Percentiles rank a stretch among this genome's conserved stretches.
These are phyloP conservation scores for Bellardia bayeri DNA, from an alignment of 2,888 invertebrate genomes.

Conservation along the genomic window DNA sequence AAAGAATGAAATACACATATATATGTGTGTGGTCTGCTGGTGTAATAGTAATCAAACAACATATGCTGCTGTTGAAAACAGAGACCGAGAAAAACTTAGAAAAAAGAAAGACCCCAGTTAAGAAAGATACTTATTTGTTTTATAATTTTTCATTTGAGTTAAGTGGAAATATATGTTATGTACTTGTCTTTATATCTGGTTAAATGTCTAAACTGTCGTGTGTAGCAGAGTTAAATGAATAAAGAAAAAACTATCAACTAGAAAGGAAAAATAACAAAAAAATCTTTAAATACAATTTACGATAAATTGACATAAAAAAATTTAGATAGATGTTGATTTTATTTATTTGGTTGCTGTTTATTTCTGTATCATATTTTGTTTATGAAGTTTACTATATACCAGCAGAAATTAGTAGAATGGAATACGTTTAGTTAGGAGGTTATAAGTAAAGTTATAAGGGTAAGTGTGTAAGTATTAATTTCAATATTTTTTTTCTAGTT, in stretches of 20 bases:
- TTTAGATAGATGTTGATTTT: slow-evolving; percentile 11
- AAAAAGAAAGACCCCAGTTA: not conserved
- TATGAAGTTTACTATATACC: slow-evolving; percentile 17
- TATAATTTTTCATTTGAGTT: slow-evolving; percentile 64
- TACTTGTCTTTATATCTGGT: slow-evolving; percentile 64
- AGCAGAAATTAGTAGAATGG: slow-evolving; percentile 15
- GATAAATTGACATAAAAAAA: slow-evolving; percentile 51
- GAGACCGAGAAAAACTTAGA: not conserved
- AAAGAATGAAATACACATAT: not conserved
- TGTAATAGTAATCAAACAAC: slow-evolving; percentile 48
- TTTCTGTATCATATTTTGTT: not conserved
- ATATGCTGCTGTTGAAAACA: slow-evolving; percentile 55
- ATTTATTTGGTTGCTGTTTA: not conserved
- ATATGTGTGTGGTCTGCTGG: slow-evolving; percentile 9
- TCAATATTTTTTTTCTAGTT: slow-evolving; percentile 15
- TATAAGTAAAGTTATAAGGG: not conserved
- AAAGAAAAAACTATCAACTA: not conserved
- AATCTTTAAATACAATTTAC: slow-evolving; percentile 21
- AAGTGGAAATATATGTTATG: slow-evolving; percentile 72
- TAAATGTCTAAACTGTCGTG: slow-evolving; percentile 65
- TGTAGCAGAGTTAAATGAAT: slow-evolving; percentile 21
- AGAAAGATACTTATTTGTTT: slow-evolving; percentile 21
- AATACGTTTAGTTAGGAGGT: not conserved
- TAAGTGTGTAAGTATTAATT: slow-evolving; percentile 19
- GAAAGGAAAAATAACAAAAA: slow-evolving; percentile 1